phyloP scores from a whole-genome alignment of 1,140 invertebrate genomes.

The Sweltsa coloradensis region DNA sequence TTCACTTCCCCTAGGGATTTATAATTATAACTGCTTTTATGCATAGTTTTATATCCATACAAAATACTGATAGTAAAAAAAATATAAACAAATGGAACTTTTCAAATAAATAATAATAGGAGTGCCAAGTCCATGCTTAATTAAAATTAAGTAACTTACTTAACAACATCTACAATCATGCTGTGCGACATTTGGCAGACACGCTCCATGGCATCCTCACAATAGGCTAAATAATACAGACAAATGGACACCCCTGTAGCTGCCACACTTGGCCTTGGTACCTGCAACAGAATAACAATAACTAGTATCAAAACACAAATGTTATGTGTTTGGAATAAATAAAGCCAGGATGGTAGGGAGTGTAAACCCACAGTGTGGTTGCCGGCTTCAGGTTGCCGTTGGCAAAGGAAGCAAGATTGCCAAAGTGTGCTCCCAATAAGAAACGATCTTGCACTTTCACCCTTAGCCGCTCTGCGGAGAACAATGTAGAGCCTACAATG shows the following conservation, averaged over 20 bases:
- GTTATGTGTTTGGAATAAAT: too few relatives aligned
- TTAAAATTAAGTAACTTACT: slow-evolving; percentile 32
- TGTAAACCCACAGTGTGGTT: too few relatives aligned
- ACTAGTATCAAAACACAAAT: too few relatives aligned
- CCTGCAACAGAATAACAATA: slow-evolving; percentile 60
- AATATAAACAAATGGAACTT: background rate
- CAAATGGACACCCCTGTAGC: slow-evolving; percentile 93
- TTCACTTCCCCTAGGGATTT: slow-evolving; percentile 3
- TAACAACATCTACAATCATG: slow-evolving; percentile 65
- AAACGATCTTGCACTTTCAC: too few relatives aligned
- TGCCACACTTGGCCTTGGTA: slow-evolving; percentile 83
- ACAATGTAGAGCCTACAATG: too few relatives aligned
- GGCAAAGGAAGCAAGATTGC: too few relatives aligned
- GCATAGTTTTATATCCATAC: slow-evolving; percentile 5
- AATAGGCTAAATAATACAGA: slow-evolving; percentile 92
- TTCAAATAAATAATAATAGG: background rate
- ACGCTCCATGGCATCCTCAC: slow-evolving; percentile 94
- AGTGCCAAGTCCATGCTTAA: background rate
- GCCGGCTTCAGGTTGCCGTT: too few relatives aligned
- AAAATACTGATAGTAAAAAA: slow-evolving; percentile 2
- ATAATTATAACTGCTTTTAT: slow-evolving; percentile 6
- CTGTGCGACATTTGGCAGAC: slow-evolving; percentile 74
- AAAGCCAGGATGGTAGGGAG: too few relatives aligned
- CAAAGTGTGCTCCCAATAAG: too few relatives aligned
- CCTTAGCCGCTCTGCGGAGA: too few relatives aligned